Conservation (phyloP, 2,888 invertebrate species). For the Xanthia icteritia region DNA sequence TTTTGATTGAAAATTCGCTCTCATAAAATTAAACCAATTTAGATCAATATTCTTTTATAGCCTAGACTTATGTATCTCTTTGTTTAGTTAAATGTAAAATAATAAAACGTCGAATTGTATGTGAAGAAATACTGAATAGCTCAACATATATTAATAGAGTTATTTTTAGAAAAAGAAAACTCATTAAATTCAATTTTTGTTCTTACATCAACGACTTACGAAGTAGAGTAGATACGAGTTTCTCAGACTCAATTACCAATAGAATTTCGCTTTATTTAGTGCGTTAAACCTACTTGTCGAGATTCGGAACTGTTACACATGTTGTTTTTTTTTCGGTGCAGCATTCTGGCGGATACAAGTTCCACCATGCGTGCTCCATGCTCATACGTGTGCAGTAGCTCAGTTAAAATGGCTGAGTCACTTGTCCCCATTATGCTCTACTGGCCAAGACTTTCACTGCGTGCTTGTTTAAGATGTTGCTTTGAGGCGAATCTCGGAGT, state of each 20-base stretch:
- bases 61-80: background rate
- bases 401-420: constrained; percentile 63
- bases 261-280: background rate
- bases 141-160: background rate
- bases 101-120: background rate
- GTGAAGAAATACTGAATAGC: background rate
- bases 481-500: constrained; percentile 60
- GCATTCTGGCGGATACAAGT: constrained; percentile 32
- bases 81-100: background rate
- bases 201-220: background rate
- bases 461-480: constrained; percentile 63
- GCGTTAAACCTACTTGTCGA: constrained; percentile 1
- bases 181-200: background rate
- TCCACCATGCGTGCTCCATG: constrained; percentile 47
- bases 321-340: constrained; percentile 41
- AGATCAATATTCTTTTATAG: background rate
- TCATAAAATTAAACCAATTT: background rate
- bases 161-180: background rate
- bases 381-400: constrained; percentile 55
- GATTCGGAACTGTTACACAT: constrained; percentile 25
- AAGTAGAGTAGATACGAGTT: background rate
- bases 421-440: constrained; percentile 77
- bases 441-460: constrained; percentile 77
- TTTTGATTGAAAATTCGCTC: background rate
- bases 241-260: constrained; percentile 5